Base-by-base conservation (phyloP, 2,888 invertebrate species). In the Caenorhabditis afra region DNA sequence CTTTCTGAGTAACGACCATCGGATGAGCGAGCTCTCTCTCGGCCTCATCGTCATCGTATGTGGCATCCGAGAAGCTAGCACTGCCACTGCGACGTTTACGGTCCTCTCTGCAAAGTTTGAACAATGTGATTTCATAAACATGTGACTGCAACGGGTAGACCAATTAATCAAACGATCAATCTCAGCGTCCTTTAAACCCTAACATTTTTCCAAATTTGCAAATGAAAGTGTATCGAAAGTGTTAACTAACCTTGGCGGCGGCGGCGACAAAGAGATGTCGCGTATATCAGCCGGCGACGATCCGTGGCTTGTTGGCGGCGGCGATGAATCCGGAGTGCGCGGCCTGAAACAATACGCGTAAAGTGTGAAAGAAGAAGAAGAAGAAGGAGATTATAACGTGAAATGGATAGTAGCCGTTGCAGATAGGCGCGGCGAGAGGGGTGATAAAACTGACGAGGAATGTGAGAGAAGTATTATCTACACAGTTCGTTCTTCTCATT, bases 101-200 rank as follows among this genome's bases (percentile, higher is more conserved):
- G n/a, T n/a, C n/a, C 22, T 64, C 49, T 50, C 73, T 73, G 73
- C 73, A 71, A 71, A 49, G 45, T 39, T 49, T 39, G n/a, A 37
- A 16, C n/a, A 22, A 39, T 52, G 47, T 62, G 44, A 52, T 68
- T 58, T 59, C n/a, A 49, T 39, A 62, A 47, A 37, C 62, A 71
- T 64, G 62, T 62, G 62, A 62, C 53, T 37, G 47, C 14, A 20
- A 29, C 11, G 10, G 50, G 61, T 41, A 64, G 73, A 64, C 73
- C 50, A 50, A 73, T 73, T 52, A 64, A 73, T 73, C 73, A 64
- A 71, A 64, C 64, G 58, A 73, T 64, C 58, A 64, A 73, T 29
- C 29, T 29, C 29, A 29, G 7, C 29, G 2, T 58, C 64, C 58
- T 12, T 41, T 29, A 50, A 58, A 47, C 57, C 12, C 37, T 16